Base-by-base conservation (phyloP, 37 sponge, comb jelly and placozoan species). In the Halisarca cf. caerulea region DNA sequence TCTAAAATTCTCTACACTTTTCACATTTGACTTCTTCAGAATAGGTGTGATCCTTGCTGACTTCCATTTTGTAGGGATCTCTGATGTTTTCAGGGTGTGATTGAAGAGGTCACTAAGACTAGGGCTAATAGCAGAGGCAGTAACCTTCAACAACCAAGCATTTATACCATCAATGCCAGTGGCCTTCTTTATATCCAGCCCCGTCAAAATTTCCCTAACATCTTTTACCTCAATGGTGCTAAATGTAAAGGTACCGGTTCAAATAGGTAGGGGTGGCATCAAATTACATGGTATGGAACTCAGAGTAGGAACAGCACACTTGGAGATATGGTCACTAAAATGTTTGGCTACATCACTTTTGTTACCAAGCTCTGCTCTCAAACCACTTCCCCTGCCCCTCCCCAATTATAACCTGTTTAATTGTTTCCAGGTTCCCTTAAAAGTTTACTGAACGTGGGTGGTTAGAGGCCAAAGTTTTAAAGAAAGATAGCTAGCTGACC, bases 91-190 rank as follows among this genome's bases (percentile, higher is more conserved):
- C 66, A 64, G 23, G 23, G 25, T 64, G 11, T 17, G 21, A 45
- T 75, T 75, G 53, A 75, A 75, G 21, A 75, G 78, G 23, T 41
- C 47, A 47, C 53, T 34, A 9, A 75, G 53, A 41, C 53, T 47
- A 24, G 11, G 21, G 18, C 53, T 34, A 9, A 75, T 75, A n/a
- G 78, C 78, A 75, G 78, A 42, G 32, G 78, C 78, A 75, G 53
- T 45, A 24, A 24, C 24, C 23, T 75, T 75, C 41, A 75, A 42
- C 47, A 75, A 36, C 78, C 24, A 75, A 21, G 78, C 42, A 45
- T 42, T 45, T 9, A 75, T 75, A 23, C 42, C 78, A 75, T 75
- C 78, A 14, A 75, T 47, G 78, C 78, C 78, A 17, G 78, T 47
- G 8, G 54, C 80, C 8, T 79, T 79, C 32, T 3, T 25, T 3